Evolutionary conservation across 2,113 vertebrate genomes (phyloP), one percentile per base, ranked within the genome.

Genomic region (Phocoena phocoena): DNA sequence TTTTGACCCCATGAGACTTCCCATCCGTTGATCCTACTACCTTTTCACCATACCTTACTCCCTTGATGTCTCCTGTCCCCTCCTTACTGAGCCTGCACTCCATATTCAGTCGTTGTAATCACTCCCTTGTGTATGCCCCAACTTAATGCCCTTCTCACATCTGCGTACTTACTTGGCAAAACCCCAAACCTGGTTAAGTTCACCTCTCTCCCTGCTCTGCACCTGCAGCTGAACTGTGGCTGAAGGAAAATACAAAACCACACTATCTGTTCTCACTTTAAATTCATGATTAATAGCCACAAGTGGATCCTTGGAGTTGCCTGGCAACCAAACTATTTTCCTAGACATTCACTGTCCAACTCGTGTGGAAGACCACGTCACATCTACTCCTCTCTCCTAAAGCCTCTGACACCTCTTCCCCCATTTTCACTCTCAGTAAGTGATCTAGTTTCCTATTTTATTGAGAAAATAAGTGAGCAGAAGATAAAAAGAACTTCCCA

Each of bases 321-420:
- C 58, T 90, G 58, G n/a, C 86, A 96, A 91, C 63, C 76, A 82
- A 82, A 88, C 25, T 62, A n/a, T 79, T 90, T 73, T 44, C 41
- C 77, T 93, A 41, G 44, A 70, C 38, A 84, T 41, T 80, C 50
- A 81, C 53, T 96, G 5, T 77, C 36, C 62, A 65, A 11, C 10
- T 84, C 28, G 70, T 58, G n/a, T 90, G 81, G 47, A 76, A 89
- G 38, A 38, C 38, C 77, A 36, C 55, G 44, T 77, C 38, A 44
- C 17, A 71, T 77, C 44, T 62, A 18, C n/a, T 83, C 41, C 50
- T 93, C 12, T 92, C 25, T 70, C 73, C 41, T 87, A 25, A 79
- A 77, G 79, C 60, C 33, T 90, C 62, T 8, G 58, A 47, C 28
- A 89, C 17, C 18, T 63, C 33, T 76, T 85, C 28, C 28, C 20